A percentile compares a stretch with the other conserved stretches of the same genome.
Conservation (phyloP, 2,888 invertebrate species). For the Sesamia inferens region DNA sequence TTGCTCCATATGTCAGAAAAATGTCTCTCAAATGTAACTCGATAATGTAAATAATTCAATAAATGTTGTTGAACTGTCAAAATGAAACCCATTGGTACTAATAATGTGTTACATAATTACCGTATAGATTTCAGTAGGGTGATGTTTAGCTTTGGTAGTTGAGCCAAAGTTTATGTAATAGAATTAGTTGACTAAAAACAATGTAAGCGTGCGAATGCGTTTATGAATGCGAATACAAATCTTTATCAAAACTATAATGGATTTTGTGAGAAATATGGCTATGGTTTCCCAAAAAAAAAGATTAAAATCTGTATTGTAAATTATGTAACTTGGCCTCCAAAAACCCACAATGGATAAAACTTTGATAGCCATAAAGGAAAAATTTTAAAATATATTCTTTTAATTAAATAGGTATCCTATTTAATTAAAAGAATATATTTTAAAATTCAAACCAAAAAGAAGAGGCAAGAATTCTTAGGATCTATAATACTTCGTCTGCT, state of each 20-base stretch:
- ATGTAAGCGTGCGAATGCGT: constrained; percentile 50
- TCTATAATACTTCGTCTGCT: background rate
- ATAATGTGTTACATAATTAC: too few species aligned
- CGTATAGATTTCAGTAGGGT: background rate
- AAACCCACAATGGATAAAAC: background rate
- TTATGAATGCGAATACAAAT: constrained; percentile 40
- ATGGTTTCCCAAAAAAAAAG: constrained; percentile 25
- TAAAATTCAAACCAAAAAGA: background rate
- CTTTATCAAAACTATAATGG: constrained; percentile 34
- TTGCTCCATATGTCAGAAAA: too few species aligned
- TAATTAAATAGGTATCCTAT: too few species aligned
- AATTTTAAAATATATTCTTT: too few species aligned
- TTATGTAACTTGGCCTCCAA: background rate
- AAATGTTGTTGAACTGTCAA: too few species aligned
- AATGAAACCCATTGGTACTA: too few species aligned
- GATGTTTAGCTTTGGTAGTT: constrained; percentile 18
- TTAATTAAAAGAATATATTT: background rate
- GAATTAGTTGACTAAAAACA: constrained; percentile 26
- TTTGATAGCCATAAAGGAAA: background rate
- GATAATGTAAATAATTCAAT: too few species aligned
- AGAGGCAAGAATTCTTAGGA: background rate
- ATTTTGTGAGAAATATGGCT: constrained; percentile 48
- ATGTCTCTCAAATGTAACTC: too few species aligned
- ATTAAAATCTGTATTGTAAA: background rate
- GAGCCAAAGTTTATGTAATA: constrained; percentile 24